A percentile compares a stretch with the other conserved stretches of the same genome.
phyloP scores from a whole-genome alignment of 2,797 vertebrate species.

The Pipistrellus nathusii region DNA sequence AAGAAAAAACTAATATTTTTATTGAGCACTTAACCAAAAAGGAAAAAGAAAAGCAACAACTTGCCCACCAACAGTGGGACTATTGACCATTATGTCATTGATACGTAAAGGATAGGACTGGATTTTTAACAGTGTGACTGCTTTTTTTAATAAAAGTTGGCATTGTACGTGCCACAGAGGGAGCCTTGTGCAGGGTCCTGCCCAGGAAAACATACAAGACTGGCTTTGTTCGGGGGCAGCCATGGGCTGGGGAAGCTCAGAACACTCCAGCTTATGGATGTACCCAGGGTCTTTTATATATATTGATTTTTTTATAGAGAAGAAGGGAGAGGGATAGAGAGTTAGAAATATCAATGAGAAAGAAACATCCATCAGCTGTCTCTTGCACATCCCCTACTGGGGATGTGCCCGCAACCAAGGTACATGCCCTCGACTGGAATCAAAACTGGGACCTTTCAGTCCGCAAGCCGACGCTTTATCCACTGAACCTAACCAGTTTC shows the following conservation, averaged over 20 bases:
- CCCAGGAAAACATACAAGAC: constrained; percentile 7
- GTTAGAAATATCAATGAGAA: too few relatives aligned
- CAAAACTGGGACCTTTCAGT: too few relatives aligned
- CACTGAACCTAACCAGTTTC: too few relatives aligned
- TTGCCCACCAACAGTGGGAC: constrained; percentile 1
- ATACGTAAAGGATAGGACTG: constrained; percentile 30
- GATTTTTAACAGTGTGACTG: constrained; percentile 22
- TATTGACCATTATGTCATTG: constrained; percentile 22
- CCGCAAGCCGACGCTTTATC: too few relatives aligned
- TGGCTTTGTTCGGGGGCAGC: constrained; percentile 26
- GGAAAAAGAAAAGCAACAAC: constrained; percentile 3
- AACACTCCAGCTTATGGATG: background rate
- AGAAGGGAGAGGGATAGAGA: too few relatives aligned
- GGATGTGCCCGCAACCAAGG: too few relatives aligned
- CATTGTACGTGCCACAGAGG: background rate
- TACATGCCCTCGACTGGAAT: too few relatives aligned
- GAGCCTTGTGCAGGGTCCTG: background rate
- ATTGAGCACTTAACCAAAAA: constrained; percentile 37
- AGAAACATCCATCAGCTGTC: too few relatives aligned
- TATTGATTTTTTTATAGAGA: too few relatives aligned
- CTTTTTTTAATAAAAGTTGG: background rate
- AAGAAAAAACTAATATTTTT: background rate
- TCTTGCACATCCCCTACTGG: too few relatives aligned
- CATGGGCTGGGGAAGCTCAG: background rate
- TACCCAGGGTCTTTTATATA: background rate